Base-by-base conservation (phyloP, 1,140 invertebrate species). In the Luehdorfia chinensis region DNA sequence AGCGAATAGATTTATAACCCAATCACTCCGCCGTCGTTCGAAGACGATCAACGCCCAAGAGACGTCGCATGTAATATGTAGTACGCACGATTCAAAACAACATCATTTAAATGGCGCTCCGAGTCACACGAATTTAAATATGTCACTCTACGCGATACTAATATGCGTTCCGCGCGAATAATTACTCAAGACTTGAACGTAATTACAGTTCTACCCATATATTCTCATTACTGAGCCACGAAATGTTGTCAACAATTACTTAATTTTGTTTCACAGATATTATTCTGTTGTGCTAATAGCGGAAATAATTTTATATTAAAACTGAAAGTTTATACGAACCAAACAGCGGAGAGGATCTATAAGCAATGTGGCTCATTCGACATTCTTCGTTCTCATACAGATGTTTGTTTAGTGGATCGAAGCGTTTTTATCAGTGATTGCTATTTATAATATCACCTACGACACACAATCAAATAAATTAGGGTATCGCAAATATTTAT, bases 221-320 rank as follows among this genome's bases (percentile, higher is more conserved):
- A 66, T 69, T 46, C 52, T 64, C 43, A 59, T 57, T 63, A 62
- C 53, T 28, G 12, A 32, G n/a, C 31, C 31, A 33, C 19, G 19
- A 43, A 45, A 41, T 48, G 47, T 59, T 62, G 60, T 57, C 61
- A 57, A 65, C 65, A 62, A 59, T 68, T 57, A 51, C 31, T 46
- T 31, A 56, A 56, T 50, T 56, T 46, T 13, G 31, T 53, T 36
- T 11, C 30, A 21, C 47, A 19, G 36, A 16, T 23, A 13, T 31
- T 16, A 9, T 37, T 21, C 21, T 37, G 34, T 37, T 19, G 18
- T 12, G 34, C 32, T 37, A 37, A 37, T 23, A 16, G 34, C 18
- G 27, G 6, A 6, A 30, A 3, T 6, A 11, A 21, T 11, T n/a
- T 16, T 34, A 11, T 11, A 37, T 23, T 9, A 37, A 37, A 37